A percentile compares a stretch with the other conserved stretches of the same genome.
These are phyloP conservation scores for Papilio polytes DNA, from an alignment of 1,140 invertebrate genomes.

Conservation along the genomic window DNA sequence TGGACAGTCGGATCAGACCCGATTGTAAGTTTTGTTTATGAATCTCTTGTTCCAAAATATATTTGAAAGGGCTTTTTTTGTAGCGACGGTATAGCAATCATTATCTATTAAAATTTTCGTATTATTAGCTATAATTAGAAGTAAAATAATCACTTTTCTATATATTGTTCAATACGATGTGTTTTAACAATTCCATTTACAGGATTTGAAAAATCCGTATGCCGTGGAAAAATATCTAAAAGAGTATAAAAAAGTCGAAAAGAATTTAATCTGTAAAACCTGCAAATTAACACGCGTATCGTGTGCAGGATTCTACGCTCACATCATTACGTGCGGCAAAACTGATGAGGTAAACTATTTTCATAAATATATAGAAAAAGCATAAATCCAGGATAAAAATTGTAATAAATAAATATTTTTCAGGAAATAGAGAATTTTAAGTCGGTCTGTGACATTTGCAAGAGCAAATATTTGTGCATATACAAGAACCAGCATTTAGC, in stretches of 20 bases:
- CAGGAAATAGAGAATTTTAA: slow-evolving; percentile 84
- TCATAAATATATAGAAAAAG: neutral
- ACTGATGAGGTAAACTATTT: slow-evolving; percentile 78
- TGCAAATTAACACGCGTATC: slow-evolving; percentile 85
- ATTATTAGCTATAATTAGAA: no score
- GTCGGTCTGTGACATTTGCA: slow-evolving; percentile 84
- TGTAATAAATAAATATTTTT: slow-evolving; percentile 40
- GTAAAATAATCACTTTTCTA: no score
- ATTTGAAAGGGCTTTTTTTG: no score
- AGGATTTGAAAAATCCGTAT: slow-evolving; percentile 64
- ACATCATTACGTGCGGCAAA: slow-evolving; percentile 86
- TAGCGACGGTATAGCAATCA: no score
- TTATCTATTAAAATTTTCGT: no score
- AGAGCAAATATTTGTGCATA: slow-evolving; percentile 83
- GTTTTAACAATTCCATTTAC: slow-evolving; percentile 35
- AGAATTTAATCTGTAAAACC: slow-evolving; percentile 83
- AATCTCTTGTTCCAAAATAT: no score
- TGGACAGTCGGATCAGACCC: slow-evolving; percentile 64
- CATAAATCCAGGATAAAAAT: neutral
- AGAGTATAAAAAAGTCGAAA: slow-evolving; percentile 62
- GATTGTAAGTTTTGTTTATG: slow-evolving; percentile 63
- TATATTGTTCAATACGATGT: no score
- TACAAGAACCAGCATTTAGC: slow-evolving; percentile 84
- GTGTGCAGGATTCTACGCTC: slow-evolving; percentile 86
- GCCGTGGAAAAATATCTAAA: slow-evolving; percentile 60